A percentile compares a stretch with the other conserved stretches of the same genome.
Evolutionary conservation across 2,797 vertebrate genomes (phyloP).

Genomic region (Macroramphosus scolopax): DNA sequence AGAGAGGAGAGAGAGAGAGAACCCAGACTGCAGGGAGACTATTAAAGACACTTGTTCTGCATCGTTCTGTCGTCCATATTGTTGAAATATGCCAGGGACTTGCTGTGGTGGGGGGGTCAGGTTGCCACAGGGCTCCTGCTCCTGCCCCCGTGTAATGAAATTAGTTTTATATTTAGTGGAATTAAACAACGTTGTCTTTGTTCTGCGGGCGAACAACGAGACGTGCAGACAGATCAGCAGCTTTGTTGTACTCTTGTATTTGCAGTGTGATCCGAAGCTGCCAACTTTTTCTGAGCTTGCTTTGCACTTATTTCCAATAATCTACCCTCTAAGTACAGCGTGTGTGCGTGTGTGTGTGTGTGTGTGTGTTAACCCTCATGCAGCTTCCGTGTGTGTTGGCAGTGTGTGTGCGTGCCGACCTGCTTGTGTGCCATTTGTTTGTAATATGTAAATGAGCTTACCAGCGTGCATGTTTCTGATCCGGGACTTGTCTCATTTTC

Average conservation of each 20-base stretch:
- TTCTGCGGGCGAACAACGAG: slow-evolving; percentile 37
- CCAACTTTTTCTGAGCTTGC: slow-evolving; percentile 25
- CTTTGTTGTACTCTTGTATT: slow-evolving; percentile 33
- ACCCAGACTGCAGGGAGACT: slow-evolving; percentile 23
- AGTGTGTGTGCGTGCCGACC: slow-evolving; percentile 18
- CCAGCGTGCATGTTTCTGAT: slow-evolving; percentile 46
- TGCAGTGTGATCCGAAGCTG: slow-evolving; percentile 29
- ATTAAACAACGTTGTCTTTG: slow-evolving; percentile 43
- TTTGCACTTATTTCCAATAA: slow-evolving; percentile 37
- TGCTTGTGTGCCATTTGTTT: slow-evolving; percentile 47
- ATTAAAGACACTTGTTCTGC: slow-evolving; percentile 33
- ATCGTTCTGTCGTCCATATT: too few species aligned
- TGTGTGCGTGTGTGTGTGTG: slow-evolving; percentile 7
- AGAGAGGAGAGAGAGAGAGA: slow-evolving; percentile 7
- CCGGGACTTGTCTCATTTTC: slow-evolving; percentile 63
- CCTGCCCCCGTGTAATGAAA: slow-evolving; percentile 4
- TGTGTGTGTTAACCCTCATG: background rate
- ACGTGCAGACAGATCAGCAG: slow-evolving; percentile 21
- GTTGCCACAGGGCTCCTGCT: background rate
- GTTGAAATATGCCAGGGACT: too few species aligned
- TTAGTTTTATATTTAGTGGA: slow-evolving; percentile 25
- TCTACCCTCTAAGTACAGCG: slow-evolving; percentile 21
- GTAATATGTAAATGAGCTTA: slow-evolving; percentile 74
- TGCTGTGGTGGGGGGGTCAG: too few species aligned
- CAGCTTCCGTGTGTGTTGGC: slow-evolving; percentile 24